Base-by-base conservation (phyloP, 2,113 vertebrate species). In the Beaufortia kweichowensis region DNA sequence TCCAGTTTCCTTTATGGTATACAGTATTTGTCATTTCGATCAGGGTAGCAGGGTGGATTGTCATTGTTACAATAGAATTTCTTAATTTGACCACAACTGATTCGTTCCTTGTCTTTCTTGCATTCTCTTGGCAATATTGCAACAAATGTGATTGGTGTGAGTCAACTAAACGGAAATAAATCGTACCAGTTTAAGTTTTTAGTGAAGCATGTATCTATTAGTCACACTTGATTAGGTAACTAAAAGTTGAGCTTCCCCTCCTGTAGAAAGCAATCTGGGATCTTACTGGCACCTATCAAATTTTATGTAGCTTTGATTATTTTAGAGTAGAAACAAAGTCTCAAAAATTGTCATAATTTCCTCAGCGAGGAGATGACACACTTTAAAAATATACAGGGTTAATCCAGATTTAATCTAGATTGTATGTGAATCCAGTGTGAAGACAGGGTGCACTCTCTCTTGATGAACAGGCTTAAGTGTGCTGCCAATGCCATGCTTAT, bases 51-150 rank as follows among this genome's bases (percentile, higher is more conserved):
- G 79, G 76, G 77, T 80, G 80, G 67, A 77, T 77, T 83, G 74
- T 65, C 12, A 59, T 50, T 6, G 68, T 80, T 83, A 82, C 19
- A 82, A 84, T 78, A 87, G 88, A 81, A 90, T 88, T 85, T 85
- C 55, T 81, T 85, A 78, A 89, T 53, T 76, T 57, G 46, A 84
- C 76, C 84, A 26, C 60, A 72, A 71, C 69, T 84, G 84, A 89
- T 89, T 84, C 88, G 79, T 87, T 83, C 68, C 35, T 39, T 39
- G 35, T 76, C 8, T 66, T 79, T 50, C 56, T 59, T 26, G 75
- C 78, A 66, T 87, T 82, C 75, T 86, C 65, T 83, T 79, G 80
- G 84, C 81, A 83, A 50, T 79, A 82, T 85, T 85, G 86, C 85
- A 76, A 86, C 28, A 81, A 67, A 67, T 77, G 66, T 11, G 78